Percentiles rank a stretch among this genome's conserved stretches.
Conservation (phyloP, 2,888 invertebrate species). For the Heteromyza rotundicornis region DNA sequence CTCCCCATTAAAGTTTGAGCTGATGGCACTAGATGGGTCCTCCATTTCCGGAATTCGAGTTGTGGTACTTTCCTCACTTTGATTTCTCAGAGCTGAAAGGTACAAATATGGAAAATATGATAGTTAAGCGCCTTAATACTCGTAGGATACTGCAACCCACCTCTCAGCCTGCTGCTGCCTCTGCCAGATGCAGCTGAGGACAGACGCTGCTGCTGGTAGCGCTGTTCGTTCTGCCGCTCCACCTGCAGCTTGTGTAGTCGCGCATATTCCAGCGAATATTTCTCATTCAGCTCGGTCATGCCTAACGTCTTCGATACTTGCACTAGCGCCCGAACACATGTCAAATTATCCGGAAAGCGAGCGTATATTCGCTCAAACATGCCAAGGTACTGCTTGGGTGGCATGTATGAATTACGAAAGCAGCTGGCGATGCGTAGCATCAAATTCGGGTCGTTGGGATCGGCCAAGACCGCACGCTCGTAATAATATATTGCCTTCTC, state of each 20-base stretch:
- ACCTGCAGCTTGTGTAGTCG: constrained; percentile 65
- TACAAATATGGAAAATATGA: too few relatives aligned
- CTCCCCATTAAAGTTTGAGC: constrained; percentile 36
- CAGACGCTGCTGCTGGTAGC: constrained; percentile 50
- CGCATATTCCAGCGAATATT: constrained; percentile 84
- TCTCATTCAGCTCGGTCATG: constrained; percentile 80
- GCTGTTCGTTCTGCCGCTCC: constrained; percentile 52
- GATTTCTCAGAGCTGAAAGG: neutral
- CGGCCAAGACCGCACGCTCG: constrained; percentile 77
- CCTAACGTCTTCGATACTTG: constrained; percentile 71
- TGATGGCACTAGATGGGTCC: constrained; percentile 31
- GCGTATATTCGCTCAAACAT: constrained; percentile 70
- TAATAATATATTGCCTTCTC: constrained; percentile 87
- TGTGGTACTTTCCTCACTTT: constrained; percentile 30
- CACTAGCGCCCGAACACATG: constrained; percentile 77
- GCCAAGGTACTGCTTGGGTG: constrained; percentile 64
- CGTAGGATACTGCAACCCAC: too few relatives aligned
- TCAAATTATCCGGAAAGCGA: constrained; percentile 92
- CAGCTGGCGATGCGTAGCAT: constrained; percentile 86
- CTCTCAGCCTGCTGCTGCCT: constrained; percentile 40
- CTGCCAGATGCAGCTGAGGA: constrained; percentile 46
- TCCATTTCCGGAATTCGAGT: constrained; percentile 33
- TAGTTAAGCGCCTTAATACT: too few relatives aligned
- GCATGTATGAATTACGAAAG: constrained; percentile 77
- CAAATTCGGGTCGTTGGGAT: constrained; percentile 83